Base-by-base conservation (phyloP, 2,113 vertebrate species). In the Malurus alboscapulatus region DNA sequence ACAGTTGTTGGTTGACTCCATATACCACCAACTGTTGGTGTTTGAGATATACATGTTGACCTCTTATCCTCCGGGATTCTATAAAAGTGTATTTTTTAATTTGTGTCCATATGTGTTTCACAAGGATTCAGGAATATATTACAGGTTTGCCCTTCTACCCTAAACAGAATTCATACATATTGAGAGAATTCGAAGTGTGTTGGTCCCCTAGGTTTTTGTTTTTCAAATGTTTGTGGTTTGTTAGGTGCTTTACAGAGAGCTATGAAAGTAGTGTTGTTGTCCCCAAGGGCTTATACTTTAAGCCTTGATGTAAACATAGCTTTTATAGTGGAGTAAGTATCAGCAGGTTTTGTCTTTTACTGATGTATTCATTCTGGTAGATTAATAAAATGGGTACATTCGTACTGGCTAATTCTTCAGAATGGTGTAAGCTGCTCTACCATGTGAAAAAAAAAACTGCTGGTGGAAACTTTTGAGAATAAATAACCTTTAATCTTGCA, bases 41-140 rank as follows among this genome's bases (percentile, higher is more conserved):
- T 67, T 74, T 40, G 38, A 53, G 47, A 38, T 27, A 6, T 0
- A 44, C 26, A 9, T 0, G 0, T 59, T 53, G 67, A 11, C 25
- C 10, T 29, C 11, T 74, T 50, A 15, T 12, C 20, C 18, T 67
- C 45, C n/a, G 27, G 6, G 24, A 30, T 59, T 17, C 45, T 59
- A 1, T 12, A 25, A 29, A n/a, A 67, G 19, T 58, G 18, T 36
- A 4, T n/a, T 11, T 45, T 38, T 62, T 87, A 58, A 12, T 11
- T 65, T 57, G 24, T 47, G 6, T 67, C 17, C 24, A 2, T 44
- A 7, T n/a, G 12, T 73, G 12, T 81, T 88, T 78, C 47, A n/a
- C 6, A 45, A 24, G 14, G 8, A 47, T 78, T 95, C 16, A 26
- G 27, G 24, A 4, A 1, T 51, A 27, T 63, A 63, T 76, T 54